Evolutionary conservation across 2,888 invertebrate genomes (phyloP).

Genomic region (Carterocephalus palaemon): DNA sequence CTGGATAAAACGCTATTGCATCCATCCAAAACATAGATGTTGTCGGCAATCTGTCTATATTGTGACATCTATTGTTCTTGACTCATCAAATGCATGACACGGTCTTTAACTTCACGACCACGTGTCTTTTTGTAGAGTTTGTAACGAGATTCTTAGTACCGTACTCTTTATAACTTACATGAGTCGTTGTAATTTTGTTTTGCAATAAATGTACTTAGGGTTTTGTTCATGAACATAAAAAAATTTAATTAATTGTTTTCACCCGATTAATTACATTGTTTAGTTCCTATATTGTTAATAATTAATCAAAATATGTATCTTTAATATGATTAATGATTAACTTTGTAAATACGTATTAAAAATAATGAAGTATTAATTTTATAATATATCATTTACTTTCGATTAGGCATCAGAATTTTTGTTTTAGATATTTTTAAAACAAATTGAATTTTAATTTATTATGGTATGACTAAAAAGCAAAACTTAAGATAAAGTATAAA

Average conservation of each 20-base stretch:
- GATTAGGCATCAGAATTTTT: background rate
- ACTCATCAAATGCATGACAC: constrained; percentile 19
- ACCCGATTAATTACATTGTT: too few relatives aligned
- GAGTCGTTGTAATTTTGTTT: background rate
- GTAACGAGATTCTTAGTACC: constrained; percentile 1
- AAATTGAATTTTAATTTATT: too few relatives aligned
- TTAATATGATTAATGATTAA: background rate
- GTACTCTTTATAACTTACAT: background rate
- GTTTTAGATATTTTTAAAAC: background rate
- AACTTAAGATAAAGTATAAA: too few relatives aligned
- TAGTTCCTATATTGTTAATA: too few relatives aligned
- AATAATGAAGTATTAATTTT: background rate
- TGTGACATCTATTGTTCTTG: constrained; percentile 20
- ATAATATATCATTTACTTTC: background rate
- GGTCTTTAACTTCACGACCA: constrained; percentile 14
- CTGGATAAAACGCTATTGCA: constrained; percentile 21
- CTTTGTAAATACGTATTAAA: background rate
- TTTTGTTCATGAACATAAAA: background rate
- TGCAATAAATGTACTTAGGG: background rate
- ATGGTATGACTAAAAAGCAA: too few relatives aligned
- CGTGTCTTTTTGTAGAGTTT: constrained; percentile 18
- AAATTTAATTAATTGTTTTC: background rate
- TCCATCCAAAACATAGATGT: constrained; percentile 21
- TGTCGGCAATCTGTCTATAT: constrained; percentile 9
- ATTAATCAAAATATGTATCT: too few relatives aligned